Conservation (phyloP, 37 sponge, comb jelly and placozoan species). For the Haliclona indistincta region DNA sequence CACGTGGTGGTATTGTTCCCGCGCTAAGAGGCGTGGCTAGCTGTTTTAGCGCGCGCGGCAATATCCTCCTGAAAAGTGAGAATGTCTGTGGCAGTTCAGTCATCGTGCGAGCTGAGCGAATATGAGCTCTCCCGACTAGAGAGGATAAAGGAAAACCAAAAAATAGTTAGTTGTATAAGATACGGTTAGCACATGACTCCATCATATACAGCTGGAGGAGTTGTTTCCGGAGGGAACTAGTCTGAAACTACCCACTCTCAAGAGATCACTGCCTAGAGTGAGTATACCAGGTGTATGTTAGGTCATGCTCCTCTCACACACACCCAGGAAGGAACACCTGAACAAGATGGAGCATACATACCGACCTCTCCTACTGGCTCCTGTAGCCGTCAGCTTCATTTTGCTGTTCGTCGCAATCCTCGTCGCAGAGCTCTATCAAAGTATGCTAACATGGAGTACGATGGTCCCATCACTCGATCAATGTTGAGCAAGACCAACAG, state of each 20-base stretch:
- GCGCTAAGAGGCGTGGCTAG: too few relatives aligned
- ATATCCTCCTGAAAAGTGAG: neutral
- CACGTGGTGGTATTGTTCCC: too few relatives aligned
- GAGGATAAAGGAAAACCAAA: constrained; percentile 69
- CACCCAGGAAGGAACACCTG: constrained; percentile 5
- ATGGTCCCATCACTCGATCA: neutral
- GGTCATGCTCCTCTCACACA: neutral
- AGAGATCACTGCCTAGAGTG: neutral
- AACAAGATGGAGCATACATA: neutral
- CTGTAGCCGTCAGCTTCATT: neutral
- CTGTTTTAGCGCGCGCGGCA: neutral
- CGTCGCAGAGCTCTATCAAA: neutral
- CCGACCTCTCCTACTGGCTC: too few relatives aligned
- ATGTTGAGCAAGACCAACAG: neutral
- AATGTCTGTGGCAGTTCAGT: neutral
- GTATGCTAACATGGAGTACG: neutral
- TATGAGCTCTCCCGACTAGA: constrained; percentile 59
- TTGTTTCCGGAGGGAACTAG: constrained; percentile 51
- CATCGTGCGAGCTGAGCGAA: constrained; percentile 42
- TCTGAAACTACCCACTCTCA: neutral
- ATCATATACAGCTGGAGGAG: neutral
- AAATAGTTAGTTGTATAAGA: constrained; percentile 43
- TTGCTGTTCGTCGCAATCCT: constrained; percentile 1
- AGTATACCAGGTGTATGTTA: neutral
- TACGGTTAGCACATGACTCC: neutral